phyloP scores from a whole-genome alignment of 1,140 invertebrate genomes.

The Drosophila yakuba region DNA sequence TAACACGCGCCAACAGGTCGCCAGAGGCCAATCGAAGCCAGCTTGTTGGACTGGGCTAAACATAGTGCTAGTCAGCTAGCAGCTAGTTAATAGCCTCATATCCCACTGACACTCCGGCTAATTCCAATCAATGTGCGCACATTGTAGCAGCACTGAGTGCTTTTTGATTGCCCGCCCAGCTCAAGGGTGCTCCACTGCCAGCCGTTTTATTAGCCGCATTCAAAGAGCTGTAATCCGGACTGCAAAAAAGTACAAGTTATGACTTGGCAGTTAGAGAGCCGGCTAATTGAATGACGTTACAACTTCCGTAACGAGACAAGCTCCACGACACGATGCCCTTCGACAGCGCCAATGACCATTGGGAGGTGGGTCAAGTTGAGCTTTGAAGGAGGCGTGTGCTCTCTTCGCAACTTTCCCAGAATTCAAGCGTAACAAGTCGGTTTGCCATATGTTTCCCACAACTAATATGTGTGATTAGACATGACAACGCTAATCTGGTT shows the following conservation, averaged over 20 bases:
- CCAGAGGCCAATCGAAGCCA: conserved; percentile 66
- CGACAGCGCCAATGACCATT: conserved; percentile 22
- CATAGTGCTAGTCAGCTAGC: conserved; percentile 15
- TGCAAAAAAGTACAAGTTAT: conserved; percentile 18
- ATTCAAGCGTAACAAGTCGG: conserved; percentile 28
- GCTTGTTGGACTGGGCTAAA: conserved; percentile 40
- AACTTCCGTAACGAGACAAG: conserved; percentile 52
- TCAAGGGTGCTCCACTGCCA: conserved; percentile 56
- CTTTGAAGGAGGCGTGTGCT: conserved; percentile 9
- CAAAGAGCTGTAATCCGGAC: conserved; percentile 38
- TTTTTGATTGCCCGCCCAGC: conserved; percentile 60
- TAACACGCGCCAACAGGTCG: conserved; percentile 22
- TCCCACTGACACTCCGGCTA: conserved; percentile 31
- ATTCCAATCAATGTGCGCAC: conserved; percentile 42
- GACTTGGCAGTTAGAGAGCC: conserved; percentile 25
- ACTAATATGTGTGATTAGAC: conserved; percentile 10
- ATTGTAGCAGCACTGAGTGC: conserved; percentile 31
- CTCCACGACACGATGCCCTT: conserved; percentile 27
- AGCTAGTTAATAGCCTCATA: conserved; percentile 22
- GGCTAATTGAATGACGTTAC: conserved; percentile 58
- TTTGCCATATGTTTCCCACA: conserved; percentile 22
- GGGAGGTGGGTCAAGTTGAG: conserved; percentile 33
- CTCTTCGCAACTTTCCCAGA: conserved; percentile 32
- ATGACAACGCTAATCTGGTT: not conserved
- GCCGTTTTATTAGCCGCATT: conserved; percentile 45